Conservation (phyloP, 2,888 invertebrate genomes). For the Oscheius sp. region DNA sequence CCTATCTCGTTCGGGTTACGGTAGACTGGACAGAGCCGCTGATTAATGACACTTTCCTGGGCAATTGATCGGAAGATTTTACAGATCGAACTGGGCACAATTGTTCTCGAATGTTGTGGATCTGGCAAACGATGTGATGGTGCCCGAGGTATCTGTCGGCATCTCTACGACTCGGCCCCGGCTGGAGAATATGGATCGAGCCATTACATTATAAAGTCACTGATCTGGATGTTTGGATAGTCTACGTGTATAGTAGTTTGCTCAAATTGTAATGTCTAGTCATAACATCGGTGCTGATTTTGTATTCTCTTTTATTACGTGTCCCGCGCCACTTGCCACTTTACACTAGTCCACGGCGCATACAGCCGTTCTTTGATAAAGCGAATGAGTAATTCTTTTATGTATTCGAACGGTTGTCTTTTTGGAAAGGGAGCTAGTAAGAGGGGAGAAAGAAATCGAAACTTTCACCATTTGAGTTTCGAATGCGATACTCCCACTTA, state of each 20-base stretch:
- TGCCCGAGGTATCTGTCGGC: constrained; percentile 93
- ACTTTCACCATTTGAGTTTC: background rate
- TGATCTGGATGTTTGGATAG: constrained; percentile 59
- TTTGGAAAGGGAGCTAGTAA: no score
- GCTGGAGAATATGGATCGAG: constrained; percentile 97
- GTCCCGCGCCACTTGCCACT: constrained; percentile 1
- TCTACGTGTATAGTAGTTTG: background rate
- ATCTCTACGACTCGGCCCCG: constrained; percentile 97
- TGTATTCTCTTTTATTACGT: background rate
- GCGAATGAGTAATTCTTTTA: no score
- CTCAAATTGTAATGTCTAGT: constrained; percentile 2
- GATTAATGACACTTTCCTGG: background rate
- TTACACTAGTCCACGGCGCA: constrained; percentile 17
- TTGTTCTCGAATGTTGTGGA: constrained; percentile 92
- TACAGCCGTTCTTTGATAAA: constrained; percentile 3
- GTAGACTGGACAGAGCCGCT: background rate
- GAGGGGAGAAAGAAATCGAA: no score
- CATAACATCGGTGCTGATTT: no score
- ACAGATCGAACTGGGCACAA: constrained; percentile 87
- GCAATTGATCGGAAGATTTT: constrained; percentile 46
- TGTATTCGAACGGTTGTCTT: no score
- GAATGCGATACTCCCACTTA: no score
- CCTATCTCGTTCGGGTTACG: background rate
- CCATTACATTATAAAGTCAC: constrained; percentile 84
- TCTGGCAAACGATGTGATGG: constrained; percentile 82